Conservation (phyloP, 53 echinoderm and acorn worm species). For the Holothuria scabra region DNA sequence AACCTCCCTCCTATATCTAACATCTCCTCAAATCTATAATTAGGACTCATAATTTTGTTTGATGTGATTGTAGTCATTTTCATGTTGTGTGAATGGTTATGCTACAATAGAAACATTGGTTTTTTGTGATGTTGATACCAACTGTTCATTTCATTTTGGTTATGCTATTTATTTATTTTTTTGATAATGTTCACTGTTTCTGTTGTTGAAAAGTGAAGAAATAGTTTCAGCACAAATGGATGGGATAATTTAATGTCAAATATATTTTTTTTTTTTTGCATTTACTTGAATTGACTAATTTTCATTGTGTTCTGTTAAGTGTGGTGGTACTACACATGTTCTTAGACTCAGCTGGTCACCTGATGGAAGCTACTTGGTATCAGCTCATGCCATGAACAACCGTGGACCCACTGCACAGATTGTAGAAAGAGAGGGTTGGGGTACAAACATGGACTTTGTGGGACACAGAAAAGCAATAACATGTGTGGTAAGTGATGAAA, state of each 20-base stretch:
- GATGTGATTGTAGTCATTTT: too few species aligned
- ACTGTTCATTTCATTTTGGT: background rate
- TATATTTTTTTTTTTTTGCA: slow-evolving; percentile 6
- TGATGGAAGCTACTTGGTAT: slow-evolving; percentile 90
- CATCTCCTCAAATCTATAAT: too few species aligned
- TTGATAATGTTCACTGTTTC: too few species aligned
- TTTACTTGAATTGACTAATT: too few species aligned
- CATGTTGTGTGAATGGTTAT: too few species aligned
- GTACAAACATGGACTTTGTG: slow-evolving; percentile 97
- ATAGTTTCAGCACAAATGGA: too few species aligned
- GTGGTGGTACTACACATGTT: slow-evolving; percentile 93
- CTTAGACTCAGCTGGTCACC: slow-evolving; percentile 94
- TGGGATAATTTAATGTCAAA: background rate
- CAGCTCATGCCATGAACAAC: slow-evolving; percentile 97
- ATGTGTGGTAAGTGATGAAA: slow-evolving; percentile 78
- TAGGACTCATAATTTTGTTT: too few species aligned
- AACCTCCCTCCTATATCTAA: too few species aligned
- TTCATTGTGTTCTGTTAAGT: slow-evolving; percentile 70
- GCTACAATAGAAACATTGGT: too few species aligned
- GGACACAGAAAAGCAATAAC: slow-evolving; percentile 97
- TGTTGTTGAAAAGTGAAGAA: too few species aligned
- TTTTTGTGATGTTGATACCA: background rate
- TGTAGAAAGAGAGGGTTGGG: slow-evolving; percentile 95
- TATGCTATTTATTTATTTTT: background rate
- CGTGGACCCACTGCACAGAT: slow-evolving; percentile 96